Percentiles rank a stretch among this genome's conserved stretches.
phyloP scores from a whole-genome alignment of 1,140 invertebrate genomes.

The Theocolax elegans region DNA sequence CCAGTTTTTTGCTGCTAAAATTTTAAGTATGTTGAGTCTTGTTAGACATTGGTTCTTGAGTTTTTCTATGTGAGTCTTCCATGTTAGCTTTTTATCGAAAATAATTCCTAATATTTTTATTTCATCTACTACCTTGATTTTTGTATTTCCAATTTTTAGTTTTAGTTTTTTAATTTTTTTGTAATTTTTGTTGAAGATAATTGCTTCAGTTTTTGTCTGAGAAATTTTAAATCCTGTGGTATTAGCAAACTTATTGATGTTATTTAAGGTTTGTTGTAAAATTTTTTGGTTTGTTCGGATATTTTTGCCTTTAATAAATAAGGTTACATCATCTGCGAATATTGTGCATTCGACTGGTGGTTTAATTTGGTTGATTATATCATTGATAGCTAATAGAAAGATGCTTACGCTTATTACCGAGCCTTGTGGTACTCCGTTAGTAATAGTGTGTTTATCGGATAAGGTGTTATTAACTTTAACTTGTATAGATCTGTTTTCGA shows the following conservation, averaged over 20 bases:
- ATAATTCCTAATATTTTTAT: background rate
- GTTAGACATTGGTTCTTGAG: background rate
- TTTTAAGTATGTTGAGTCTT: background rate
- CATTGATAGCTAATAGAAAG: background rate
- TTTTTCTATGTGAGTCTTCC: background rate
- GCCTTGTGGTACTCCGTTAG: background rate
- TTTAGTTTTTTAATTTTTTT: background rate
- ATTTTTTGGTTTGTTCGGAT: background rate
- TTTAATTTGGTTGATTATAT: background rate
- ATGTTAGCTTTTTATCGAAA: background rate
- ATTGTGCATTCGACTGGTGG: background rate
- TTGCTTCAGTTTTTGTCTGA: background rate
- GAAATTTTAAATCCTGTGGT: background rate
- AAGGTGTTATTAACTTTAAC: background rate
- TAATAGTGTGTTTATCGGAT: background rate
- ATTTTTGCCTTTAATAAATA: background rate
- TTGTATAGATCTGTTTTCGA: slow-evolving; percentile 27
- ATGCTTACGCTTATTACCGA: background rate
- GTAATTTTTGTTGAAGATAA: background rate
- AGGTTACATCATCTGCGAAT: background rate
- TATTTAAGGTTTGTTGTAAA: background rate
- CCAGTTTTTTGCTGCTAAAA: background rate
- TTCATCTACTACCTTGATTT: background rate
- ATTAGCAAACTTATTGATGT: too few relatives aligned
- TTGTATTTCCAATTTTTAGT: background rate